Conservation (phyloP, 2,888 invertebrate genomes). For the Spialia ferax region DNA sequence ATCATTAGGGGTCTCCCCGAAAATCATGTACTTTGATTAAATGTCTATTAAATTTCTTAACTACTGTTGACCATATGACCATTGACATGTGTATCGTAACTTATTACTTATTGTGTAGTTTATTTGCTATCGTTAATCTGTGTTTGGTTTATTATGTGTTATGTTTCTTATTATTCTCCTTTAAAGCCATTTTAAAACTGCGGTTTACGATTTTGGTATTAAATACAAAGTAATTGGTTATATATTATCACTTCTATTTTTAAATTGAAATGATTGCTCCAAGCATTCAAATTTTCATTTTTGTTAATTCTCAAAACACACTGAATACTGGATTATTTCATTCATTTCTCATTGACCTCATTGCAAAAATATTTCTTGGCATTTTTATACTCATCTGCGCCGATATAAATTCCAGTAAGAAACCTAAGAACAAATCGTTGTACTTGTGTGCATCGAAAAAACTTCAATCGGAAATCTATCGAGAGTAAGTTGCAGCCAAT, state of each 20-base stretch:
- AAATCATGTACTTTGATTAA: slow-evolving; percentile 62
- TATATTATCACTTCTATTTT: no score
- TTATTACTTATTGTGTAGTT: no score
- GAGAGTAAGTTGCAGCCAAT: slow-evolving; percentile 31
- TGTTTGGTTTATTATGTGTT: neutral
- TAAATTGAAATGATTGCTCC: no score
- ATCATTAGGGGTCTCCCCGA: slow-evolving; percentile 67
- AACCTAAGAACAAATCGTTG: slow-evolving; percentile 3
- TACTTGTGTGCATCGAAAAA: slow-evolving; percentile 29
- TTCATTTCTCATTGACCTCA: neutral
- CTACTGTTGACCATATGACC: neutral
- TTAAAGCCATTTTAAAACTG: no score
- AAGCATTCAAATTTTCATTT: neutral
- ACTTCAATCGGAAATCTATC: slow-evolving; percentile 26
- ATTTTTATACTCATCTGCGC: neutral
- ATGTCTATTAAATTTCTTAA: slow-evolving; percentile 16
- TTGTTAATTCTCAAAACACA: neutral
- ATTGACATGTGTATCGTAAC: neutral
- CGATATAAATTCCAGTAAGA: neutral
- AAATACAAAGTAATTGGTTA: no score
- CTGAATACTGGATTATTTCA: neutral
- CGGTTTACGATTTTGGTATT: no score
- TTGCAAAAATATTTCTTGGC: neutral
- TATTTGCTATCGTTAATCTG: neutral
- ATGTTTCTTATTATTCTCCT: neutral